Conservation (phyloP, 2,888 invertebrate genomes). For the Caenorhabditis sinica region DNA sequence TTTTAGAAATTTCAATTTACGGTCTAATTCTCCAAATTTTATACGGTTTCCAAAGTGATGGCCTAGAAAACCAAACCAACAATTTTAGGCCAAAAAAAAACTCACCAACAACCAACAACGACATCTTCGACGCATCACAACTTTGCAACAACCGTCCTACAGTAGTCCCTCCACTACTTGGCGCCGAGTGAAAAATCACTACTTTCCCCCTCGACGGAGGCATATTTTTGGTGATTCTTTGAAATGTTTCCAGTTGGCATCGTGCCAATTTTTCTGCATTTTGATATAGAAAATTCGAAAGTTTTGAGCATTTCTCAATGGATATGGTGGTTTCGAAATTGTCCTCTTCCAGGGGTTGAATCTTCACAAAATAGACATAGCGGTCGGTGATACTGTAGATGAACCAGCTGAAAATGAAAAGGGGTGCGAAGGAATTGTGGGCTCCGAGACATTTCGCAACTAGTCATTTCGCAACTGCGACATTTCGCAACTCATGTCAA, state of each 20-base stretch:
- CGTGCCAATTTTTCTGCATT: constrained; percentile 68
- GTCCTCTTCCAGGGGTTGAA: constrained; percentile 42
- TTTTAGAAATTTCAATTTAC: no score
- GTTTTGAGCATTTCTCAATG: constrained; percentile 58
- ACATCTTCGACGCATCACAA: constrained; percentile 59
- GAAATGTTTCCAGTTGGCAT: constrained; percentile 61
- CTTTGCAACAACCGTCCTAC: constrained; percentile 64
- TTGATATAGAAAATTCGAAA: constrained; percentile 51
- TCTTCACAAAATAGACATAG: constrained; percentile 65
- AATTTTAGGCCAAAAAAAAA: neutral
- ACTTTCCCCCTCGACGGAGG: constrained; percentile 56
- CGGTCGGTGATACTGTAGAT: constrained; percentile 67
- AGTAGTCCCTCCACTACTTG: constrained; percentile 60
- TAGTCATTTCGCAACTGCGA: no score
- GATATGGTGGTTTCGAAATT: constrained; percentile 39
- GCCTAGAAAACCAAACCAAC: neutral
- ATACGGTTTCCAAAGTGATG: no score
- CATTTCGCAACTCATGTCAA: no score
- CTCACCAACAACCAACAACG: constrained; percentile 54
- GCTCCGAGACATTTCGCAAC: no score
- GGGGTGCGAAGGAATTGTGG: neutral
- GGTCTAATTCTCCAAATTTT: no score
- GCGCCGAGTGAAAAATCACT: constrained; percentile 57
- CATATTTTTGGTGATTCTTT: constrained; percentile 29
- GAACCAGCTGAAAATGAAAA: constrained; percentile 68